Evolutionary conservation across 2,797 vertebrate genomes (phyloP).

Genomic region (Leucoraja ocellata): DNA sequence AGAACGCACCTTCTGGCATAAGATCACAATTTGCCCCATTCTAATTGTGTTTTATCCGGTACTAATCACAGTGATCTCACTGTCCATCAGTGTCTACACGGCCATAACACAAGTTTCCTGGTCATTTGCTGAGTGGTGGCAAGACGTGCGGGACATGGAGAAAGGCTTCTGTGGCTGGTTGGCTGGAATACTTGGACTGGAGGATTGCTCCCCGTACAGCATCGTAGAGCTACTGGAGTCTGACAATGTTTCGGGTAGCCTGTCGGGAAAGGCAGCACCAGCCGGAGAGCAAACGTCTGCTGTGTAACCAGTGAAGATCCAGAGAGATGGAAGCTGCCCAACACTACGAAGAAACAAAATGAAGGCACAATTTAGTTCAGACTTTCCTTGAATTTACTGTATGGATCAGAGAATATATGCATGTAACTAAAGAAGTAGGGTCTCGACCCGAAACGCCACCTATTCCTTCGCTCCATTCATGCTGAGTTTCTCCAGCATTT

Average conservation of each 20-base stretch:
- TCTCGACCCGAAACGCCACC: no score
- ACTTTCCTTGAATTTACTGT: background rate
- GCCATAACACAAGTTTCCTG: slow-evolving; percentile 88
- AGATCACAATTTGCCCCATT: slow-evolving; percentile 91
- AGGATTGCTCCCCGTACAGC: slow-evolving; percentile 94
- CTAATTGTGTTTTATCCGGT: slow-evolving; percentile 93
- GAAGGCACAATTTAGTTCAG: background rate
- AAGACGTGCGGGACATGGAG: slow-evolving; percentile 82
- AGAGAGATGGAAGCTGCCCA: background rate
- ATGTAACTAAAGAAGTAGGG: background rate
- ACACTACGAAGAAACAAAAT: background rate
- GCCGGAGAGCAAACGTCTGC: slow-evolving; percentile 77
- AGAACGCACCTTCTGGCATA: slow-evolving; percentile 98
- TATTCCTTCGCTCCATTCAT: no score
- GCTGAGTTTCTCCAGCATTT: no score
- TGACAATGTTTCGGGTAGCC: slow-evolving; percentile 79
- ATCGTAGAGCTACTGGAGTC: slow-evolving; percentile 93
- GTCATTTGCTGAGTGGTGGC: slow-evolving; percentile 91
- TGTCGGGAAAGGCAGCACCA: slow-evolving; percentile 73
- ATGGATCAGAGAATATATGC: background rate
- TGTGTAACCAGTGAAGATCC: slow-evolving; percentile 61
- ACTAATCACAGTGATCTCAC: slow-evolving; percentile 83
- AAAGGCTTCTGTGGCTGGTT: slow-evolving; percentile 98
- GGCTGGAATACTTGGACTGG: slow-evolving; percentile 86
- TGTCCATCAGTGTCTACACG: slow-evolving; percentile 80